A percentile compares a stretch with the other conserved stretches of the same genome.
These are phyloP conservation scores for Podiceps cristatus DNA, from an alignment of 2,113 vertebrate genomes.

Conservation along the genomic window DNA sequence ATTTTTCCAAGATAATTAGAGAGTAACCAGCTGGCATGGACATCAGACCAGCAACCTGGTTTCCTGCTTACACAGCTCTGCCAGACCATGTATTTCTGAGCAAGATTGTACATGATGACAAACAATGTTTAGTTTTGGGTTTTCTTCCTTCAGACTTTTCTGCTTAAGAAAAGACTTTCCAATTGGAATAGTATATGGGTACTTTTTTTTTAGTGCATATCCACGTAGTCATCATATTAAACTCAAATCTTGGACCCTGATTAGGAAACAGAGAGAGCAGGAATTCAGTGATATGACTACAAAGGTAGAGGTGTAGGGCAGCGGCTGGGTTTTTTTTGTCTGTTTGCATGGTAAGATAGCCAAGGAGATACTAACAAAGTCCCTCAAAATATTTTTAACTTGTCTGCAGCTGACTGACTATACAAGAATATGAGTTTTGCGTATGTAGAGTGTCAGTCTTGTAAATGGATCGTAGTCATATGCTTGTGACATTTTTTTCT, in stretches of 20 bases:
- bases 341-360: not conserved
- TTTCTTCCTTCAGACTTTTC: not conserved
- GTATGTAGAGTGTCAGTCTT: not conserved
- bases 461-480: not conserved
- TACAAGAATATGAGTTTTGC: not conserved
- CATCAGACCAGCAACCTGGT: not conserved
- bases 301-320: not conserved
- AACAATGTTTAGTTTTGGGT: not conserved
- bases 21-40: not conserved
- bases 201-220: not conserved
- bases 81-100: not conserved
- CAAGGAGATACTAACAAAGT: not conserved
- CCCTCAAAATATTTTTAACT: not conserved
- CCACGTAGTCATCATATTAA: not conserved
- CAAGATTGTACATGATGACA: not conserved
- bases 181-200: not conserved
- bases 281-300: not conserved
- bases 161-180: not conserved
- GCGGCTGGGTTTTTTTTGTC: fast-evolving
- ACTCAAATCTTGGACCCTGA: not conserved
- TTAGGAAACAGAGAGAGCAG: not conserved
- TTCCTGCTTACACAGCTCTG: not conserved
- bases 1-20: not conserved
- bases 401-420: not conserved
- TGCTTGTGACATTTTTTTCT: not conserved